Base-by-base conservation (phyloP, 2,797 vertebrate species). In the Sandelia bainsii region DNA sequence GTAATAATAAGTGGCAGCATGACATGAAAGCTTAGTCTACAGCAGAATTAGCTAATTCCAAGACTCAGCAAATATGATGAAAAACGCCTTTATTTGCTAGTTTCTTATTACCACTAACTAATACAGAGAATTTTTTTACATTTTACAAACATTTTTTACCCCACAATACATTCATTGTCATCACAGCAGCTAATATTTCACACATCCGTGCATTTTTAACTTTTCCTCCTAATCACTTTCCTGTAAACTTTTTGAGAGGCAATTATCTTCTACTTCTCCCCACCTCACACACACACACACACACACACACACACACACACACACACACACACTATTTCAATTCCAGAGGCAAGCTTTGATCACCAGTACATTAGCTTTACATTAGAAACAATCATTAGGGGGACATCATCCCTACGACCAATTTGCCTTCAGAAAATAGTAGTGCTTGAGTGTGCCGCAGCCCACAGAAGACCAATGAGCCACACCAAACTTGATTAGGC, bases 301-400 rank as follows among this genome's bases (percentile, higher is more conserved):
- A 49, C 71, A 71, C 79, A 59, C 60, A 63, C 59, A 72, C 40
- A 54, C 67, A 53, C 37, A 32, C 53, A 53, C 58, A 25, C 74
- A 27, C 53, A n/a, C 66, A 56, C 65, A 70, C 67, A 69, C 59
- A 68, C 76, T 19, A 69, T 81, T 84, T 68, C 68, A 79, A 90
- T 85, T 89, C 87, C 83, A 80, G 78, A 84, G 86, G 80, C 87
- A 80, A 79, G 80, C 86, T 89, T 87, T 91, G 87, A 93, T 90
- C 88, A 82, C 87, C 91, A 91, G 69, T 86, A 91, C 93, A 94
- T 94, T 93, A 94, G 89, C 93, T 88, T 89, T 93, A 91, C 90
- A 93, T 93, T 94, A 94, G 86, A 90, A 87, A 89, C 82, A 70
- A 85, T 92, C 93, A 93, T 94, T 93, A 94, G 81, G 64, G 83